These are phyloP conservation scores for Anolis sagrei DNA, from an alignment of 2,113 vertebrate genomes.

Conservation along the genomic window DNA sequence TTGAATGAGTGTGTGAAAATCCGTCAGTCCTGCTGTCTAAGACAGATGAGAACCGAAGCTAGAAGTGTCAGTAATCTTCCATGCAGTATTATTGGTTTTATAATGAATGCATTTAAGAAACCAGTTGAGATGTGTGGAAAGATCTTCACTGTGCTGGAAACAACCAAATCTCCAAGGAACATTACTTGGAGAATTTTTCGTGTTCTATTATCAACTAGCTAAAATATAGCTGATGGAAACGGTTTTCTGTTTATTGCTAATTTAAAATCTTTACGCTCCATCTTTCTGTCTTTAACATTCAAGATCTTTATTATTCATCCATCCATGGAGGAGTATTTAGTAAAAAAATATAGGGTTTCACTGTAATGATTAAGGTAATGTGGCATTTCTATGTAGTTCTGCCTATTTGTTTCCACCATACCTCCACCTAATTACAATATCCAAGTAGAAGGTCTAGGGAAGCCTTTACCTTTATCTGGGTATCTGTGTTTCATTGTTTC, in stretches of 20 bases:
- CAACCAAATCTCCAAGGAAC: not conserved
- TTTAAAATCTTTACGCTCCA: not conserved
- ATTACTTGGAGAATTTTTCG: not conserved
- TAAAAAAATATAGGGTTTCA: too few relatives aligned
- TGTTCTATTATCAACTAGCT: too few relatives aligned
- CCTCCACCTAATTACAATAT: too few relatives aligned
- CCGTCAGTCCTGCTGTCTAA: not conserved
- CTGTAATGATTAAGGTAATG: not conserved
- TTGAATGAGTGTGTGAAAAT: not conserved
- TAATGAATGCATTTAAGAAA: not conserved
- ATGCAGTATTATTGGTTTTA: not conserved
- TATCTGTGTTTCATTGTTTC: too few relatives aligned
- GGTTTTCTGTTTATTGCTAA: not conserved
- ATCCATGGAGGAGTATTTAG: not conserved
- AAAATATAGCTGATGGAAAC: not conserved
- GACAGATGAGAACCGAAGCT: not conserved
- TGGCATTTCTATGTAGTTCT: not conserved
- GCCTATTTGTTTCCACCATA: not conserved
- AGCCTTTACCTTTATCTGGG: too few relatives aligned
- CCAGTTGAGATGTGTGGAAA: not conserved
- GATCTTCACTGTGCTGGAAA: not conserved
- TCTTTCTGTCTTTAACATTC: not conserved
- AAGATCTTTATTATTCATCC: not conserved
- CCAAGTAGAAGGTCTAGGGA: too few relatives aligned
- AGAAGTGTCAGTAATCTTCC: not conserved